phyloP scores from a whole-genome alignment of 2,113 vertebrate genomes.

The Penelope pileata region DNA sequence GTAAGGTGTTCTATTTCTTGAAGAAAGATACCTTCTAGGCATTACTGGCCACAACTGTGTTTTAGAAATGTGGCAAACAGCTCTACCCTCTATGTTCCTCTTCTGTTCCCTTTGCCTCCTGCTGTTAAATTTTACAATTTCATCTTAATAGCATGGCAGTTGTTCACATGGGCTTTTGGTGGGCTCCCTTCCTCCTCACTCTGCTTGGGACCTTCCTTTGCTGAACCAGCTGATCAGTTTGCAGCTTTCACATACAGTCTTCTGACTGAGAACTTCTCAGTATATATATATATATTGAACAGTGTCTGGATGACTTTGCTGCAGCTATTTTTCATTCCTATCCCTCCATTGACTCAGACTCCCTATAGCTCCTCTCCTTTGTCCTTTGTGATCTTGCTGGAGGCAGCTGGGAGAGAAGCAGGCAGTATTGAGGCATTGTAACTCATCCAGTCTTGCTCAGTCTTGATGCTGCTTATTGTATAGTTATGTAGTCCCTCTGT shows the following conservation, averaged over 20 bases:
- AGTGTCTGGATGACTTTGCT: background rate
- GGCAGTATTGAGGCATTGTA: background rate
- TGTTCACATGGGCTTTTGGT: background rate
- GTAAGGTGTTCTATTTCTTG: background rate
- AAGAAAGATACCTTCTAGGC: background rate
- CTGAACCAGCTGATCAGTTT: background rate
- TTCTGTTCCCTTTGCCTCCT: background rate
- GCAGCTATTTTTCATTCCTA: background rate
- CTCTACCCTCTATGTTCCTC: background rate
- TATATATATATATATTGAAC: too few species aligned
- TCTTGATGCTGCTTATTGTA: background rate
- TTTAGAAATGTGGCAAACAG: background rate
- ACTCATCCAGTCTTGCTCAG: background rate
- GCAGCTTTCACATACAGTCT: background rate
- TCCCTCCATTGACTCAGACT: background rate
- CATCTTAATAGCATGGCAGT: too few species aligned
- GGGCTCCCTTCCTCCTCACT: background rate
- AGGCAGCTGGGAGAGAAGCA: background rate
- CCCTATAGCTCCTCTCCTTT: background rate
- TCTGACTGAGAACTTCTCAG: background rate
- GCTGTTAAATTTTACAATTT: background rate
- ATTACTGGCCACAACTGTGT: background rate
- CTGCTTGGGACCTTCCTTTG: accelerated
- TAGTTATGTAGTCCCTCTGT: background rate
- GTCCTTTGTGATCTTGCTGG: background rate